phyloP scores from a whole-genome alignment of 2,113 vertebrate genomes.

The Amblyopsis rosae region DNA sequence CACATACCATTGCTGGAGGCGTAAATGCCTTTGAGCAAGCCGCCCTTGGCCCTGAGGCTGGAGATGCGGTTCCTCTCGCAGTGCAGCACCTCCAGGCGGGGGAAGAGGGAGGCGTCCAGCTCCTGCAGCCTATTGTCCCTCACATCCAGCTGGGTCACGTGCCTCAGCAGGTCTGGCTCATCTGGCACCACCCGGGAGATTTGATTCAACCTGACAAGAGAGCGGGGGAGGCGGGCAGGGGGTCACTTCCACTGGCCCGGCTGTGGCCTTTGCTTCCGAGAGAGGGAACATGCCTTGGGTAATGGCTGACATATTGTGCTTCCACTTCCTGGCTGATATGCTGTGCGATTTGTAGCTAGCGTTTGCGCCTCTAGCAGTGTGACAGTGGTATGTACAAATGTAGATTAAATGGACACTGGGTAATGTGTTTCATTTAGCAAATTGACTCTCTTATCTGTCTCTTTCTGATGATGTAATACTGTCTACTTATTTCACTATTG shows the following conservation, averaged over 20 bases:
- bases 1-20: constrained; percentile 88
- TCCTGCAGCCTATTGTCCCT: constrained; percentile 89
- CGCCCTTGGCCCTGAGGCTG: constrained; percentile 85
- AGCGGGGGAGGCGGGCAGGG: constrained; percentile 10
- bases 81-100: constrained; percentile 91
- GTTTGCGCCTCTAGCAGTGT: background rate
- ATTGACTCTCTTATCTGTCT: background rate
- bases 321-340: background rate
- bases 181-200: constrained; percentile 80
- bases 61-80: constrained; percentile 90
- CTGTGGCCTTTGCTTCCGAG: constrained; percentile 34
- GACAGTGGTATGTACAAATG: no score
- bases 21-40: constrained; percentile 87
- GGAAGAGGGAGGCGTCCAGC: constrained; percentile 88
- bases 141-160: constrained; percentile 92
- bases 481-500: background rate
- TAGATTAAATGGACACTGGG: no score
- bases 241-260: constrained; percentile 38
- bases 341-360: background rate
- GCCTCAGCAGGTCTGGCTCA: constrained; percentile 87
- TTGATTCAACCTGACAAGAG: constrained; percentile 82
- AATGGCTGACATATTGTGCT: constrained; percentile 18
- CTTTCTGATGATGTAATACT: background rate
- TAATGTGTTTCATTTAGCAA: background rate
- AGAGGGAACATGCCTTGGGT: constrained; percentile 39